Base-by-base conservation (phyloP, 2,888 invertebrate genomes). In the Cataglyphis livida region DNA sequence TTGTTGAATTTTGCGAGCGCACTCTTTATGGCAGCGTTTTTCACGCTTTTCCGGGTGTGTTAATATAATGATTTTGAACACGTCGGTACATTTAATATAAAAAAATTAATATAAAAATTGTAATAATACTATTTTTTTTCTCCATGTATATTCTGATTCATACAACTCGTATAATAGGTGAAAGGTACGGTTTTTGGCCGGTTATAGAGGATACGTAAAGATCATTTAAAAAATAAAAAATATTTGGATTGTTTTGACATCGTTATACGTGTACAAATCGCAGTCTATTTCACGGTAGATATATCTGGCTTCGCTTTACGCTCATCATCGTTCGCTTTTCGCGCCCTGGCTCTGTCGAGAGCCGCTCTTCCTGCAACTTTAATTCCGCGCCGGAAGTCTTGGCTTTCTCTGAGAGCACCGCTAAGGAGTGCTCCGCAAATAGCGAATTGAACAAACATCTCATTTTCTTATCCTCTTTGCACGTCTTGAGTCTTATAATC, bases 371-470 rank as follows among this genome's bases (percentile, higher is more conserved):
- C 32, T 70, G 59, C 70, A 79, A 79, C 78, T 79, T 79, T 79
- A 79, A 79, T 79, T 79, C 25, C 41, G 5, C 59, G 32, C 35
- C 35, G 44, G 57, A 59, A 79, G 70, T 70, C 70, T 70, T 48
- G 32, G 76, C 38, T 38, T 25, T 74, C 48, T 32, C 25, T 18
- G 44, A 10, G 21, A 59, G 25, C 41, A 35, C 18, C 78, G 32
- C 32, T 44, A 61, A 79, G 59, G 35, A 79, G 59, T 70, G 78
- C 78, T 79, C 18, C 12, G 78, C 78, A 79, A 79, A 79, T 48
- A 79, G 59, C 59, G 59, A 70, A n/a, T 35, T 48, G 78, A 44
- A 79, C 70, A 70, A 79, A 79, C 70, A 79, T 79, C 70, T 70
- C 70, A 65, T 51, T 70, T 70, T 70, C 35, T 78, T 59, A 59